Evolutionary conservation across 1,140 invertebrate genomes (phyloP).

Genomic region (Hesperophylax magnus): DNA sequence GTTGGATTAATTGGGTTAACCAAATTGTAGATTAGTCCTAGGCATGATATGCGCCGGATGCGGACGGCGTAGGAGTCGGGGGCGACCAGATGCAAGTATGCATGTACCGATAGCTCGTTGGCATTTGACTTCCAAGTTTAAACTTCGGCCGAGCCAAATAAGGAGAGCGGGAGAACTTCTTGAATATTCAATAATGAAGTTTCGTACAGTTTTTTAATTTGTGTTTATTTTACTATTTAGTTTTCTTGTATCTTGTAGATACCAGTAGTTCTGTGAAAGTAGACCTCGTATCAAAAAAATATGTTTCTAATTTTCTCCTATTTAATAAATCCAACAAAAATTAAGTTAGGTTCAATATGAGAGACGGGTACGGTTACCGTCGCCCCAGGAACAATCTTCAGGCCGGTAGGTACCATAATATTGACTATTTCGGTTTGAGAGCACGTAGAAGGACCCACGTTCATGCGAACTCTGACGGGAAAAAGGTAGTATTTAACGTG

Average conservation of each 20-base stretch:
- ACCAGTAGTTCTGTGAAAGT: not conserved
- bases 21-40: conserved; percentile 43
- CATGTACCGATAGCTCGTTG: not conserved
- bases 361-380: no score
- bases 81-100: conserved; percentile 7
- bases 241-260: not conserved
- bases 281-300: no score
- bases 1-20: conserved; percentile 56
- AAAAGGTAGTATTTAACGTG: no score
- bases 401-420: no score
- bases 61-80: not conserved
- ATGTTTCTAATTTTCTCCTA: no score
- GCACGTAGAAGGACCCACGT: no score
- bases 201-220: not conserved
- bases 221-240: not conserved
- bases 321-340: no score
- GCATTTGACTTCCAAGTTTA: conserved; percentile 19
- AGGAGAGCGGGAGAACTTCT: conserved; percentile 13
- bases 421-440: no score
- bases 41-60: conserved; percentile 35
- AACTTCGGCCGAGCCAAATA: conserved; percentile 22
- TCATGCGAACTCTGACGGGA: no score
- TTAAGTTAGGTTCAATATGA: no score
- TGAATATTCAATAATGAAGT: conserved; percentile 13
- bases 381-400: no score